phyloP scores from a whole-genome alignment of 2,797 vertebrate genomes.

The Podarcis siculus region DNA sequence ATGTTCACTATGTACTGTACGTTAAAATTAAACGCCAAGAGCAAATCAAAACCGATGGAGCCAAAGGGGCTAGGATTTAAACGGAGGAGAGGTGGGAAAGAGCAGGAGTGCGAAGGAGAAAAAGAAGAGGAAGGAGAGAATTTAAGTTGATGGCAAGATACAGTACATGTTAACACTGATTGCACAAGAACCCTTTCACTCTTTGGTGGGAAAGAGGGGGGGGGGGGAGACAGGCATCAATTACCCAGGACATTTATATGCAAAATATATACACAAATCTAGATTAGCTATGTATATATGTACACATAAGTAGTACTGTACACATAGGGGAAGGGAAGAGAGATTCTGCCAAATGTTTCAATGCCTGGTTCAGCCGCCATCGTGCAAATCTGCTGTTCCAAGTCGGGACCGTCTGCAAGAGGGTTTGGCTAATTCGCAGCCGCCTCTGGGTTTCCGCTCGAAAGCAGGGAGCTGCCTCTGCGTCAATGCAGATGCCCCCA shows the following conservation, averaged over 20 bases:
- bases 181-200: slow-evolving; percentile 57
- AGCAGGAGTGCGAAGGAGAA: slow-evolving; percentile 32
- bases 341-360: slow-evolving; percentile 42
- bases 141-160: slow-evolving; percentile 32
- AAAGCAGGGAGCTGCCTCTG: too few relatives aligned
- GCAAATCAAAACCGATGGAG: slow-evolving; percentile 18
- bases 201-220: slow-evolving; percentile 57
- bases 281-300: slow-evolving; percentile 70
- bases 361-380: slow-evolving; percentile 38
- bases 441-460: slow-evolving; percentile 10
- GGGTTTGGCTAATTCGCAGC: slow-evolving; percentile 41
- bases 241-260: slow-evolving; percentile 54
- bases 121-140: slow-evolving; percentile 35
- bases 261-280: slow-evolving; percentile 73
- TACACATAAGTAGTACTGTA: slow-evolving; percentile 73
- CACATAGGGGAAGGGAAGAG: slow-evolving; percentile 55
- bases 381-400: neutral
- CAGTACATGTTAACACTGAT: slow-evolving; percentile 62
- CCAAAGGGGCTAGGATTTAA: slow-evolving; percentile 35
- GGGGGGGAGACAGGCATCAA: slow-evolving; percentile 61
- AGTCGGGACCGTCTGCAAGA: neutral
- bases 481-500: neutral
- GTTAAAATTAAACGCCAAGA: slow-evolving; percentile 59
- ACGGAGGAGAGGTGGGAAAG: slow-evolving; percentile 17
- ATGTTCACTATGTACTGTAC: slow-evolving; percentile 53